Base-by-base conservation (phyloP, 2,888 invertebrate species). In the Dyspetes luteomarginatus region DNA sequence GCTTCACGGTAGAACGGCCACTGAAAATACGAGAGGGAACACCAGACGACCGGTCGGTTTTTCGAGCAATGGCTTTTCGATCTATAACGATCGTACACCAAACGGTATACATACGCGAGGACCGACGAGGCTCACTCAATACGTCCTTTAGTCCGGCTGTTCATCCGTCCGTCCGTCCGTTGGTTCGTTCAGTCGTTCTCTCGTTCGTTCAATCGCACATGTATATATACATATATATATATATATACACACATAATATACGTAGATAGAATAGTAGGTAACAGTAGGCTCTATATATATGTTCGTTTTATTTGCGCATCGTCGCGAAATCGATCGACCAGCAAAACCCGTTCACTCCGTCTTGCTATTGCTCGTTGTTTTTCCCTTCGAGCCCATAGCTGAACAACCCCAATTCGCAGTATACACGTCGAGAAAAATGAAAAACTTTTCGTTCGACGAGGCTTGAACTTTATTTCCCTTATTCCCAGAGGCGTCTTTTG, bases 1-100 rank as follows among this genome's bases (percentile, higher is more conserved):
- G 85, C 85, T 90, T 90, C 85, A 89, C 89, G 88, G 83, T 88
- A 88, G 86, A 85, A 76, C 85, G 88, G 75, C 73, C 85, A 86
- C 86, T 84, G 85, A 87, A 88, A 87, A 89, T 89, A 89, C 85
- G 88, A 85, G 86, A 81, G 81, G 78, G 68, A 72, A 60, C 65
- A 73, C 69, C 45, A 69, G 69, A 74, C 68, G 77, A 56, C 68
- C 17, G 50, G 58, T 30, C 55, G 74, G 43, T 64, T 55, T 81
- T 50, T 78, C 73, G 69, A 50, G 73, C 72, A 71, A 75, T 76
- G 45, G 69, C 60, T 65, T 62, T 60, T 64, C 75, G 69, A 81
- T 78, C 73, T 78, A 81, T 73, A 74, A 56, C 74, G 81, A 81
- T 78, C 65, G 69, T 12, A 55, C 50, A 69, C 60, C 69, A 26